Percentiles rank a stretch among this genome's conserved stretches.
Conservation (phyloP, 2,797 vertebrate genomes). For the Trachops cirrhosus region DNA sequence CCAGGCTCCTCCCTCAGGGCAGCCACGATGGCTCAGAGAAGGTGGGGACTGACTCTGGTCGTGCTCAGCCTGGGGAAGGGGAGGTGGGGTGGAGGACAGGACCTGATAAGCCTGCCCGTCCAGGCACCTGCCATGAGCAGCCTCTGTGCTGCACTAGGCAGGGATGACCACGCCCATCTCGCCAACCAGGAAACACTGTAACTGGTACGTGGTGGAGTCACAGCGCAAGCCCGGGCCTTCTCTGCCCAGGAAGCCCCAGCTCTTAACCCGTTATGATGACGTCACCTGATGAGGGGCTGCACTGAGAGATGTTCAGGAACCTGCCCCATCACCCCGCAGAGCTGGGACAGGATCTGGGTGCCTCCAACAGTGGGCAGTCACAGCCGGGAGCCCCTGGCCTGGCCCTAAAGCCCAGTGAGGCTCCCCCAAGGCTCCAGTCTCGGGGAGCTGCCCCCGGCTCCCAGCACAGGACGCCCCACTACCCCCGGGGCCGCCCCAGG, state of each 20-base stretch:
- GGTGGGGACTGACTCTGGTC: neutral
- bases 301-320: neutral
- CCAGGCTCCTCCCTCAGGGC: neutral
- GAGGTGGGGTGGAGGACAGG: no score
- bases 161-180: neutral
- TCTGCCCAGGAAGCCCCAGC: neutral
- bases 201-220: neutral
- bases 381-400: neutral
- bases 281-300: rapidly evolving
- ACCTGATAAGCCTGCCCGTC: rapidly evolving
- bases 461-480: neutral
- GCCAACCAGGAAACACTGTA: rapidly evolving
- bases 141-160: neutral
- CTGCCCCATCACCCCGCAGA: slow-evolving; percentile 51
- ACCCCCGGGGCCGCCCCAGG: neutral
- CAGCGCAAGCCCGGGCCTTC: neutral
- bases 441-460: neutral
- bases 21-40: neutral
- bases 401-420: neutral
- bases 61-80: rapidly evolving
- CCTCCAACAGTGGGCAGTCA: neutral
- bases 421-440: neutral
- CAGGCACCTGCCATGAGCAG: neutral
- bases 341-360: slow-evolving; percentile 3
- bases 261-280: neutral